Conservation (phyloP, 2,113 vertebrate species). For the Pithys albifrons region DNA sequence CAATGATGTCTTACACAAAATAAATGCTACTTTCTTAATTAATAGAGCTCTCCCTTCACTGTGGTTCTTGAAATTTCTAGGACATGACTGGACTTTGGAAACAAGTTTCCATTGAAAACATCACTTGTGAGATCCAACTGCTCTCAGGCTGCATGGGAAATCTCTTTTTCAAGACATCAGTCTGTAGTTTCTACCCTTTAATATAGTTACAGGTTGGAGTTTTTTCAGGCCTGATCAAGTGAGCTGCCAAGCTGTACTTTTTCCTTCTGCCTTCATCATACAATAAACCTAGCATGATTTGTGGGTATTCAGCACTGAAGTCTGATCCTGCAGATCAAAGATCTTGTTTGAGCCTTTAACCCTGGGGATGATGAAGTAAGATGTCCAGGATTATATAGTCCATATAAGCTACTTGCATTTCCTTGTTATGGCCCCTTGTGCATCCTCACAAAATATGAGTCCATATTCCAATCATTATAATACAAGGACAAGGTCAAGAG, state of each 20-base stretch:
- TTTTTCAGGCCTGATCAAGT: background rate
- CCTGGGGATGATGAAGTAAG: background rate
- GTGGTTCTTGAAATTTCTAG: background rate
- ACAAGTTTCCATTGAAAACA: background rate
- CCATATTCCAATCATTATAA: background rate
- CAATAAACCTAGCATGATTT: background rate
- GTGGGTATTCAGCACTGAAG: background rate
- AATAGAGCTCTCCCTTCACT: background rate
- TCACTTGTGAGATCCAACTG: background rate
- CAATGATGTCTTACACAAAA: background rate
- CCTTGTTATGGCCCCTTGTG: background rate
- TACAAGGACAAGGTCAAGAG: background rate
- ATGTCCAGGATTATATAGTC: background rate
- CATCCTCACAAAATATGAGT: background rate
- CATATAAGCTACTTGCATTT: background rate
- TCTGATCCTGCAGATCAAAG: background rate
- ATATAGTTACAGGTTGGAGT: accelerated
- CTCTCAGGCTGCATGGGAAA: background rate
- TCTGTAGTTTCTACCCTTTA: background rate
- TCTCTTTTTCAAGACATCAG: background rate
- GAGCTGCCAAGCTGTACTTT: background rate
- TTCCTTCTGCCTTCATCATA: background rate
- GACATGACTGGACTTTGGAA: background rate
- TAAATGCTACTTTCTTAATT: background rate
- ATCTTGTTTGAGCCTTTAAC: background rate